Conservation (phyloP, 2,113 vertebrate genomes). For the Pterocles orientalis region DNA sequence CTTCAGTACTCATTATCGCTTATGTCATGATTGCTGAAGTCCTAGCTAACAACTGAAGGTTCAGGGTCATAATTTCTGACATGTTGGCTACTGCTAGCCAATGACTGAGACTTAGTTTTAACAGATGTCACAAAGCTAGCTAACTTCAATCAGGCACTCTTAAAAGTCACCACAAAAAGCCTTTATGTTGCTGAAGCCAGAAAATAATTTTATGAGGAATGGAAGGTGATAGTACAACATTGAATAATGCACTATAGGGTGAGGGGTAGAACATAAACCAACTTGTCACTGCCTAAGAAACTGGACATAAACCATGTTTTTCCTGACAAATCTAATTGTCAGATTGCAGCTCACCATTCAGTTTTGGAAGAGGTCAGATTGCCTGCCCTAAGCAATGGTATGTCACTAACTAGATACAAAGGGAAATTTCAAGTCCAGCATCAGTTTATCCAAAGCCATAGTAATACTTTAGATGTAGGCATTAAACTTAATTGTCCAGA, state of each 20-base stretch:
- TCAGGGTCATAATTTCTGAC: constrained; percentile 26
- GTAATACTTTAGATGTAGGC: not conserved
- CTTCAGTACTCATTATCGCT: constrained; percentile 40
- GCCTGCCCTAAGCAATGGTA: not conserved
- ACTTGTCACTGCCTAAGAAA: not conserved
- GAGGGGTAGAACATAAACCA: not conserved
- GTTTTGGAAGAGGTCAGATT: not conserved
- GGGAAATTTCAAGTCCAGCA: not conserved
- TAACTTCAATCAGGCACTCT: not conserved
- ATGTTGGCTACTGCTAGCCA: not conserved
- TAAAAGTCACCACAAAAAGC: constrained; percentile 15
- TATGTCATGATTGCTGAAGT: not conserved
- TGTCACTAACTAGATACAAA: not conserved
- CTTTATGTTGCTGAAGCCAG: not conserved
- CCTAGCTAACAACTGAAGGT: not conserved
- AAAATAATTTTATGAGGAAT: constrained; percentile 21
- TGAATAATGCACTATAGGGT: not conserved
- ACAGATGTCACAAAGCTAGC: constrained; percentile 6
- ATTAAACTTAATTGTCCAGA: not conserved
- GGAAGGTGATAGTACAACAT: not conserved
- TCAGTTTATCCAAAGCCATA: not conserved
- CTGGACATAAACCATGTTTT: not conserved
- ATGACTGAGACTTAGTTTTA: not conserved
- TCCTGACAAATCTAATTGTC: not conserved
- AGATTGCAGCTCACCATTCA: not conserved